Percentiles rank a stretch among this genome's conserved stretches.
phyloP scores from a whole-genome alignment of 2,797 vertebrate species.

The Syngnathus acus region DNA sequence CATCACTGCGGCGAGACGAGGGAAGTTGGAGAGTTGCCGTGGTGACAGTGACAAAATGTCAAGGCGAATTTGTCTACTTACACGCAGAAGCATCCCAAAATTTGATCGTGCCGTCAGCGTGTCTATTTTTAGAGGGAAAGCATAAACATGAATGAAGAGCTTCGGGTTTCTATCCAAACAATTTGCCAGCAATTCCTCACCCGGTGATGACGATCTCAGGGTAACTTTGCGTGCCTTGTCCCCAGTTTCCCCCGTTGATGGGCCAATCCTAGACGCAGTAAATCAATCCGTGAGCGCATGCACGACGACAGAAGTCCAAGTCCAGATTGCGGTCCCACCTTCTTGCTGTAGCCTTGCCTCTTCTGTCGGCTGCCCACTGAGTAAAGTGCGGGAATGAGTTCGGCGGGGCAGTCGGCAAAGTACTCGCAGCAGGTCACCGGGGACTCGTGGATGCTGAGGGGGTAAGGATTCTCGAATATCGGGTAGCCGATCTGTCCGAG shows the following conservation, averaged over 20 bases:
- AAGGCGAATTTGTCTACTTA: conserved; percentile 66
- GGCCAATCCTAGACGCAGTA: conserved; percentile 87
- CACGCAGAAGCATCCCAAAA: conserved; percentile 98
- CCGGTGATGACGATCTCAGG: conserved; percentile 97
- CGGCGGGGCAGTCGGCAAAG: conserved; percentile 92
- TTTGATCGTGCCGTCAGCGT: conserved; percentile 95
- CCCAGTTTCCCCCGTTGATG: conserved; percentile 95
- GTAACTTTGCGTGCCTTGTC: conserved; percentile 90
- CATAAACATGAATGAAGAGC: neutral
- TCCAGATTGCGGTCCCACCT: conserved; percentile 64
- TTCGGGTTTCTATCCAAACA: neutral
- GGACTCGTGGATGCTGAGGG: conserved; percentile 91
- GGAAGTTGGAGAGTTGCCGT: neutral
- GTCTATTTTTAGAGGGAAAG: conserved; percentile 66
- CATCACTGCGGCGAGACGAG: conserved; percentile 74
- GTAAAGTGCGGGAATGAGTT: conserved; percentile 95
- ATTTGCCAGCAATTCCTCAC: conserved; percentile 63
- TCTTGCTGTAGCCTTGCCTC: conserved; percentile 96
- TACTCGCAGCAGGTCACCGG: conserved; percentile 97
- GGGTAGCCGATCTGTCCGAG: conserved; percentile 98
- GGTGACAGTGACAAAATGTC: too few relatives aligned
- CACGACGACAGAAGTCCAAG: neutral
- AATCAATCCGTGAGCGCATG: neutral
- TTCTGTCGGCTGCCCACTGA: conserved; percentile 92
- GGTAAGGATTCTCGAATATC: conserved; percentile 98